Evolutionary conservation across 2,797 vertebrate genomes (phyloP).

Genomic region (Oophaga sylvatica): DNA sequence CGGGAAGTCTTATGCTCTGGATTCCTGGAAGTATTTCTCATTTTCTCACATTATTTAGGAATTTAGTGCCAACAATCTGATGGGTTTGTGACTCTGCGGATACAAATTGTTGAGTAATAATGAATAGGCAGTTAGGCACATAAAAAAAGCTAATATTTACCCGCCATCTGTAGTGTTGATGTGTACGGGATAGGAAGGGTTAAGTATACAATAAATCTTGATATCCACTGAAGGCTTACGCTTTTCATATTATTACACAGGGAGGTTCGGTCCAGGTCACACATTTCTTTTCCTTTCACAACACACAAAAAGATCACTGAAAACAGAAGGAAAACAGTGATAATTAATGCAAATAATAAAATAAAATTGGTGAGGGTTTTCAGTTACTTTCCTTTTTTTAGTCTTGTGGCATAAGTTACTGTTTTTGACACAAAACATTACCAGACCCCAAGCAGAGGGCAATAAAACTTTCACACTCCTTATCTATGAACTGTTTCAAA

Average conservation of each 20-base stretch:
- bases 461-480: too few relatives aligned
- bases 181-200: neutral
- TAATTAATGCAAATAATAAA: neutral
- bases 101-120: neutral
- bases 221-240: conserved; percentile 15
- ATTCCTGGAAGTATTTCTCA: too few relatives aligned
- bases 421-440: too few relatives aligned
- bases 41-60: too few relatives aligned
- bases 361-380: too few relatives aligned
- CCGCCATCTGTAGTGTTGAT: neutral
- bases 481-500: too few relatives aligned
- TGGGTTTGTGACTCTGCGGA: neutral
- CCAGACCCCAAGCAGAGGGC: too few relatives aligned
- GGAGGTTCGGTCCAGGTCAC: neutral
- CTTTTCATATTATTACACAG: neutral
- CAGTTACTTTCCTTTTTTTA: too few relatives aligned
- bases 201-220: conserved; percentile 14
- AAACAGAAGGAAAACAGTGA: neutral
- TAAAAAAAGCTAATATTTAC: neutral
- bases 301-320: neutral
- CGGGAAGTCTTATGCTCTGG: too few relatives aligned
- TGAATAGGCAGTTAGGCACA: neutral
- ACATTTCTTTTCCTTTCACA: neutral
- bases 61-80: too few relatives aligned
- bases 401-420: too few relatives aligned